phyloP scores from a whole-genome alignment of 2,113 vertebrate genomes.

The Chaenocephalus aceratus region DNA sequence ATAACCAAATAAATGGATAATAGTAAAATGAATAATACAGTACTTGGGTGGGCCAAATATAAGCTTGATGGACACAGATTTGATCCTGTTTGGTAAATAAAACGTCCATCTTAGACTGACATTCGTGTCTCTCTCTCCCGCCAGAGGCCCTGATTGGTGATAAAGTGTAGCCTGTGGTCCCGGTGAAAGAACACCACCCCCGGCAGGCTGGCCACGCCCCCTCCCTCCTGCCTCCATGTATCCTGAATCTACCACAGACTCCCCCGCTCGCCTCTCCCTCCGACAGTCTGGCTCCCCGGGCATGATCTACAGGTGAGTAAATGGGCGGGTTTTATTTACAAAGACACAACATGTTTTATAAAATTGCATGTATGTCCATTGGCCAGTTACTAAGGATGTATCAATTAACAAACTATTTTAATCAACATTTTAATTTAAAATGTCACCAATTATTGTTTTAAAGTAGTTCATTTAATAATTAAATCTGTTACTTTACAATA shows the following conservation, averaged over 20 bases:
- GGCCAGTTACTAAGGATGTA: neutral
- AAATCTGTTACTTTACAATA: neutral
- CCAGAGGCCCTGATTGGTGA: constrained; percentile 70
- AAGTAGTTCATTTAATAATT: too few species aligned
- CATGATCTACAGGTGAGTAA: constrained; percentile 98
- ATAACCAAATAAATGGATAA: neutral
- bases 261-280: constrained; percentile 96
- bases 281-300: constrained; percentile 97
- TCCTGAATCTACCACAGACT: constrained; percentile 99
- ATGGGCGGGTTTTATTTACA: neutral
- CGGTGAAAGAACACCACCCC: constrained; percentile 67
- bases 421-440: neutral
- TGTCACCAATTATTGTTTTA: neutral
- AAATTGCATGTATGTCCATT: neutral
- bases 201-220: constrained; percentile 78
- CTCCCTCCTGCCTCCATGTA: constrained; percentile 92
- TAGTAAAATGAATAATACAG: neutral
- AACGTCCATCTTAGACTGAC: neutral
- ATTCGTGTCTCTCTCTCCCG: neutral
- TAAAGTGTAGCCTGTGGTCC: constrained; percentile 56
- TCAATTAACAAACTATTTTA: neutral
- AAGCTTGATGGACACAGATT: neutral
- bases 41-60: neutral
- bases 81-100: neutral
- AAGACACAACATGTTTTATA: neutral